A percentile compares a stretch with the other conserved stretches of the same genome.
phyloP scores from a whole-genome alignment of 2,888 invertebrate genomes.

The Tigriopus californicus region DNA sequence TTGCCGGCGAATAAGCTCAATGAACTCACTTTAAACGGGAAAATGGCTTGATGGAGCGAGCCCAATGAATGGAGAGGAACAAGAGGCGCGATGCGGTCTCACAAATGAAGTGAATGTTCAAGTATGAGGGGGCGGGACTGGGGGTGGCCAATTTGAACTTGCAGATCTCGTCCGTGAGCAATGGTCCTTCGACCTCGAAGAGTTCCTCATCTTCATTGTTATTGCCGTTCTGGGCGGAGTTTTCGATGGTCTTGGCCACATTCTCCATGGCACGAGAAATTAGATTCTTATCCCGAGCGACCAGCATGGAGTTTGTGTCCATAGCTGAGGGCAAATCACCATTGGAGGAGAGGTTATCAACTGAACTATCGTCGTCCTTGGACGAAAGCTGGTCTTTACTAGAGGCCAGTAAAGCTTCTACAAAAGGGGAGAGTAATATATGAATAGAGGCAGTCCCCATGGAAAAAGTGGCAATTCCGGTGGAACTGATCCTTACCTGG shows the following conservation, averaged over 20 bases:
- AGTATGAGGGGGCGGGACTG: conserved; percentile 61
- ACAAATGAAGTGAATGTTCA: conserved; percentile 83
- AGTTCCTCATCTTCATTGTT: conserved; percentile 23
- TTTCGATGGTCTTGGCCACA: conserved; percentile 35
- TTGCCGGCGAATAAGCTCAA: not conserved
- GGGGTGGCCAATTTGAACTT: conserved; percentile 54
- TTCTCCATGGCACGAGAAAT: conserved; percentile 54
- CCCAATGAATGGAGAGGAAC: conserved; percentile 77
- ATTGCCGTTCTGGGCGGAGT: conserved; percentile 5
- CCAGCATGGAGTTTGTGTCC: conserved; percentile 24
- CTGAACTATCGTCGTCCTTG: conserved; percentile 36
- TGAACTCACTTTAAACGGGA: conserved; percentile 47
- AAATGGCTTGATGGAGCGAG: conserved; percentile 61
- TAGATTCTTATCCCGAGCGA: conserved; percentile 41
- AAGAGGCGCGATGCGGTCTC: conserved; percentile 82
- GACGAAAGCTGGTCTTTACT: not conserved
- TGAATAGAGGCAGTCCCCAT: not conserved
- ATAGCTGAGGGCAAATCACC: conserved; percentile 39
- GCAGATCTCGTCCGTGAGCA: conserved; percentile 47
- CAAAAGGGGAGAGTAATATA: not conserved
- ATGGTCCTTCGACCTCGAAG: conserved; percentile 37
- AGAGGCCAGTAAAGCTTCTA: too few species aligned
- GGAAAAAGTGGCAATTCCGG: not conserved
- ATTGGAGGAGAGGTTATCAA: conserved; percentile 34
- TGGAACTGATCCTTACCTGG: not conserved